Percentiles rank a stretch among this genome's conserved stretches.
phyloP scores from a whole-genome alignment of 2,888 invertebrate species.

The Ecdyonurus torrentis region DNA sequence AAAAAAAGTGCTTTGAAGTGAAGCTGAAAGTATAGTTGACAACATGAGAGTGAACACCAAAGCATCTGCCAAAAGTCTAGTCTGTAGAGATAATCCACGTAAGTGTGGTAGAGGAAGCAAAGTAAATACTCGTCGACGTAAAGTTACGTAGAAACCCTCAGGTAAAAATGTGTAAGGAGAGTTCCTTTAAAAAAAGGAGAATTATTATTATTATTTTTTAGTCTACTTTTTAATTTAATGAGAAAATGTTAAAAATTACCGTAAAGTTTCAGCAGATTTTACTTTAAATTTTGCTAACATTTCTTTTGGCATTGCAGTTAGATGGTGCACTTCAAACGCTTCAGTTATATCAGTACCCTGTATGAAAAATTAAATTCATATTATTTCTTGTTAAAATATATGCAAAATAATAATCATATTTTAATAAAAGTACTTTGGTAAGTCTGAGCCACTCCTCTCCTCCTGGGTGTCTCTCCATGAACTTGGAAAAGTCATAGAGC shows the following conservation, averaged over 20 bases:
- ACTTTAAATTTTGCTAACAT: slow-evolving; percentile 47
- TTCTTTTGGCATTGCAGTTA: slow-evolving; percentile 37
- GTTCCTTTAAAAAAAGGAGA: not conserved
- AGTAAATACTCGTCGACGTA: slow-evolving; percentile 30
- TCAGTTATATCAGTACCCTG: slow-evolving; percentile 70
- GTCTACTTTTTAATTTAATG: too few species aligned
- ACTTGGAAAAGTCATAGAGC: slow-evolving; percentile 71
- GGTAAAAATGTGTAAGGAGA: slow-evolving; percentile 56
- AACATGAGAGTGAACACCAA: not conserved
- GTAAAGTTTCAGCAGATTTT: slow-evolving; percentile 30
- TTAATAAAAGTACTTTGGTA: slow-evolving; percentile 19
- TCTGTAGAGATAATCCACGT: not conserved
- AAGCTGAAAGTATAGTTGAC: not conserved
- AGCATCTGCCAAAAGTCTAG: not conserved
- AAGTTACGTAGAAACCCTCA: slow-evolving; percentile 54
- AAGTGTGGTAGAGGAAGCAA: not conserved
- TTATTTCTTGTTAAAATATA: not conserved
- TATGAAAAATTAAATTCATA: not conserved
- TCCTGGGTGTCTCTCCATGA: slow-evolving; percentile 69
- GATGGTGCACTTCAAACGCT: slow-evolving; percentile 57
- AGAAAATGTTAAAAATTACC: too few species aligned
- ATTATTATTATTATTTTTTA: too few species aligned
- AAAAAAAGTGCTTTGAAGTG: not conserved
- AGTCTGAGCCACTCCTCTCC: slow-evolving; percentile 52
- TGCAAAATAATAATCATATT: not conserved